A percentile compares a stretch with the other conserved stretches of the same genome.
Evolutionary conservation across 2,113 vertebrate species (phyloP).

Genomic region (Siniperca knerii): DNA sequence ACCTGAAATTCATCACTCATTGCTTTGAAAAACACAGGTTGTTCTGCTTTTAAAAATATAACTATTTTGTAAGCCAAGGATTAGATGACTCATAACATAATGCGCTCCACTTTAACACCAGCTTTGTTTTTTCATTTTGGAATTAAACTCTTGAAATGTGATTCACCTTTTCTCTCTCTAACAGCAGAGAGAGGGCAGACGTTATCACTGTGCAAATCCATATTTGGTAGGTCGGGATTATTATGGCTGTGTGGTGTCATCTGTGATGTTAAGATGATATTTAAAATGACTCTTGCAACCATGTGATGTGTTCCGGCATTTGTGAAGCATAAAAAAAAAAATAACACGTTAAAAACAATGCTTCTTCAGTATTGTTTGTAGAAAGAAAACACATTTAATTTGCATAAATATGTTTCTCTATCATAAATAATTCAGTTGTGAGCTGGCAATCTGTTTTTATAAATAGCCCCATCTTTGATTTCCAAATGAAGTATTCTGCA

Average conservation of each 20-base stretch:
- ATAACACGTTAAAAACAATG: neutral
- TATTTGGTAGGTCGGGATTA: constrained; percentile 33
- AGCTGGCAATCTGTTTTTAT: neutral
- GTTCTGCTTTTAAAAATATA: constrained; percentile 25
- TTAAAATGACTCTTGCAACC: constrained; percentile 16
- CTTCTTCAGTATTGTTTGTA: neutral
- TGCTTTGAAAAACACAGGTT: constrained; percentile 4
- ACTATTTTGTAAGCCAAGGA: constrained; percentile 26
- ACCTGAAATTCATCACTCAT: neutral
- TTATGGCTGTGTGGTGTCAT: constrained; percentile 20
- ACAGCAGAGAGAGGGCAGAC: constrained; percentile 3
- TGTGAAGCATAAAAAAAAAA: neutral
- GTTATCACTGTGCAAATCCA: constrained; percentile 24
- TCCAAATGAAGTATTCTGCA: neutral
- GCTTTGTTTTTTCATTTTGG: constrained; percentile 1
- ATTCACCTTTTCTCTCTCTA: constrained; percentile 40
- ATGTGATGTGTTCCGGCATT: neutral
- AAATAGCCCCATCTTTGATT: constrained; percentile 10
- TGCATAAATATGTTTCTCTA: neutral
- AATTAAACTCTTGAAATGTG: constrained; percentile 47
- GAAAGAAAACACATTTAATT: constrained; percentile 9
- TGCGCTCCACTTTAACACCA: constrained; percentile 18
- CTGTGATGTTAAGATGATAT: constrained; percentile 23
- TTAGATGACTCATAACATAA: constrained; percentile 57
- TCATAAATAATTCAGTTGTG: neutral